phyloP scores from a whole-genome alignment of 2,797 vertebrate genomes.

The Tragelaphus oryx region DNA sequence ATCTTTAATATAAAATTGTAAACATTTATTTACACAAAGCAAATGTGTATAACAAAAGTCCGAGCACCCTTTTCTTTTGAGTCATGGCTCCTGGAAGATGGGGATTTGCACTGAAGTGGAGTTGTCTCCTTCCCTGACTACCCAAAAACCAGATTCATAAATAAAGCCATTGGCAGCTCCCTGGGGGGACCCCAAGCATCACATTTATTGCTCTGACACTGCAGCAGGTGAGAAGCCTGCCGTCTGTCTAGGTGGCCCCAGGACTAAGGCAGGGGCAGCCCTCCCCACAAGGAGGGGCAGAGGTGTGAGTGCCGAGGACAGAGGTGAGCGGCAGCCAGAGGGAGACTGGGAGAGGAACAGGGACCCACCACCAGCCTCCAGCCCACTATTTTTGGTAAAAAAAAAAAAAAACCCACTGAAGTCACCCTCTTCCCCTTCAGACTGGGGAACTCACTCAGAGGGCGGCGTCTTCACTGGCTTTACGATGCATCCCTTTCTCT shows the following conservation, averaged over 20 bases:
- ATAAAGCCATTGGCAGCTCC: conserved; percentile 81
- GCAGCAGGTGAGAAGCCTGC: conserved; percentile 77
- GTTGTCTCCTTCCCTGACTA: conserved; percentile 70
- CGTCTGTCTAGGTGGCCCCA: conserved; percentile 54
- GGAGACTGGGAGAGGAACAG: background rate
- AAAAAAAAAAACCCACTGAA: conserved; percentile 52
- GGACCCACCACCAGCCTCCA: background rate
- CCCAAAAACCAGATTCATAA: conserved; percentile 79
- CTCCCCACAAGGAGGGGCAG: background rate
- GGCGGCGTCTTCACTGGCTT: conserved; percentile 70
- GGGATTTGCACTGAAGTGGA: conserved; percentile 75
- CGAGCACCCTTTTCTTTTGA: conserved; percentile 83
- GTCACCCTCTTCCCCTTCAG: conserved; percentile 67
- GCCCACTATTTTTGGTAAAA: conserved; percentile 74
- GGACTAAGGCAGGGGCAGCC: conserved; percentile 52
- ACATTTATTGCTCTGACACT: conserved; percentile 83
- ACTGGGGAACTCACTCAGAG: conserved; percentile 59
- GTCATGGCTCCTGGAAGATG: conserved; percentile 78
- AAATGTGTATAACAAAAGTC: conserved; percentile 84
- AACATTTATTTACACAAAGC: conserved; percentile 90
- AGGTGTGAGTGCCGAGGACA: background rate
- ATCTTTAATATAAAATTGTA: conserved; percentile 90
- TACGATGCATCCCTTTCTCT: conserved; percentile 47
- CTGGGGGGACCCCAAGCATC: conserved; percentile 76
- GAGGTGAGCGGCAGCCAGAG: conserved; percentile 9